A percentile compares a stretch with the other conserved stretches of the same genome.
Evolutionary conservation across 2,888 invertebrate genomes (phyloP).

Genomic region (Augochlorella aurata): DNA sequence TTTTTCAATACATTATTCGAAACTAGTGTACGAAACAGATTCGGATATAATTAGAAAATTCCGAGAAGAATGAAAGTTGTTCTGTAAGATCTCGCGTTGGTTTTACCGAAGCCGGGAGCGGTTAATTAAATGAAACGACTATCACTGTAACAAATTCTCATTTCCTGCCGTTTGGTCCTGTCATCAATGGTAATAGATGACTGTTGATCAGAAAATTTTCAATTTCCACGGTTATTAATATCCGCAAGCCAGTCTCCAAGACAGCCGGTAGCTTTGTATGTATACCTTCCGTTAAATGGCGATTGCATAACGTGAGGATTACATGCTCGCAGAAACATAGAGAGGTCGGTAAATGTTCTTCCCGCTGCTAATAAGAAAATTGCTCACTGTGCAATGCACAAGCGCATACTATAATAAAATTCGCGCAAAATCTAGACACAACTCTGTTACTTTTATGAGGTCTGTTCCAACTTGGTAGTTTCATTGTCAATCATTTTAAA

Average conservation of each 20-base stretch:
- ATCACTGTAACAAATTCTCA: background rate
- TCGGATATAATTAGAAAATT: no score
- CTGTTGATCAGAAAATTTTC: background rate
- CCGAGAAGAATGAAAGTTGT: no score
- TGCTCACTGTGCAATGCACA: conserved; percentile 18
- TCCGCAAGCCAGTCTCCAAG: background rate
- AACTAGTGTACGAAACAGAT: no score
- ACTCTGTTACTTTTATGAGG: no score
- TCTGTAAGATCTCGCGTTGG: no score
- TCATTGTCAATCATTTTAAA: no score
- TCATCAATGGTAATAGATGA: background rate
- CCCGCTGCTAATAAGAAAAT: conserved; percentile 48
- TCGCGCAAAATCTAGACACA: no score
- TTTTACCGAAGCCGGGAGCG: background rate
- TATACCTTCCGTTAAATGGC: conserved; percentile 24
- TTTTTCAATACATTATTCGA: no score
- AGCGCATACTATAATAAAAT: no score
- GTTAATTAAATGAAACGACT: background rate
- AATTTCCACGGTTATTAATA: conserved; percentile 21
- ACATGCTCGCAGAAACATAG: conserved; percentile 5
- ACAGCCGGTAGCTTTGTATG: conserved; percentile 16
- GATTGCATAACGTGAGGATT: conserved; percentile 48
- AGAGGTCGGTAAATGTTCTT: conserved; percentile 20
- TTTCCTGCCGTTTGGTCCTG: background rate
- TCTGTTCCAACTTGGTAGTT: no score